Evolutionary conservation across 2,888 invertebrate genomes (phyloP).

Genomic region (Galerucella nymphaeae): DNA sequence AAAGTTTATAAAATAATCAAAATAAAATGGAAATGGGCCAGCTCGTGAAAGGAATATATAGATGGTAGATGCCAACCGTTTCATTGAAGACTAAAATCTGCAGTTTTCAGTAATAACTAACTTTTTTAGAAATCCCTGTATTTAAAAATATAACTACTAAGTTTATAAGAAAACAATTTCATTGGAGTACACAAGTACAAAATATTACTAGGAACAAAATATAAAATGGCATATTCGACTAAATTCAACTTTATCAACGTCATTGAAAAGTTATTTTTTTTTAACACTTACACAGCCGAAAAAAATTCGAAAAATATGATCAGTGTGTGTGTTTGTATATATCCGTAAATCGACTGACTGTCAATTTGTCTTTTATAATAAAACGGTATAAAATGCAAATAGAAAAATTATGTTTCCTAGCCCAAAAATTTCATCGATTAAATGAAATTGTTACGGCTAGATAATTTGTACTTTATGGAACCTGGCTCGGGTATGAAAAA

Average conservation of each 20-base stretch:
- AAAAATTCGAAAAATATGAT: conserved; percentile 13
- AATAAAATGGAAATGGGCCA: too few relatives aligned
- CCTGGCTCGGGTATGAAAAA: not conserved
- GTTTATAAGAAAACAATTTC: conserved; percentile 2
- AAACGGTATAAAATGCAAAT: not conserved
- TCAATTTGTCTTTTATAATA: not conserved
- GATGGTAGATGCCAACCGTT: too few relatives aligned
- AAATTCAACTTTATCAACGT: not conserved
- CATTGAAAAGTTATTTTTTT: not conserved
- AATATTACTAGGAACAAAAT: conserved; percentile 12
- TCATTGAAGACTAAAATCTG: too few relatives aligned
- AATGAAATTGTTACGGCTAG: not conserved
- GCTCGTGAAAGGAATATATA: too few relatives aligned
- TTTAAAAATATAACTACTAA: conserved; percentile 1
- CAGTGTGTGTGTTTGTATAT: not conserved
- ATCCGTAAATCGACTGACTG: not conserved
- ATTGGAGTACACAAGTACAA: not conserved
- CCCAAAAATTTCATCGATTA: conserved; percentile 2
- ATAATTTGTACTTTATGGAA: conserved; percentile 13
- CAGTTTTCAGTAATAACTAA: too few relatives aligned
- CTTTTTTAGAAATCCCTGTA: conserved; percentile 1
- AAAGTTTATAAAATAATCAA: too few relatives aligned
- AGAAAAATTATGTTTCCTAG: not conserved
- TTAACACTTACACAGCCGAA: conserved; percentile 13
- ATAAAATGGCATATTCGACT: conserved; percentile 11